phyloP scores from a whole-genome alignment of 2,888 invertebrate genomes.

The Acanthosoma haemorrhoidale region DNA sequence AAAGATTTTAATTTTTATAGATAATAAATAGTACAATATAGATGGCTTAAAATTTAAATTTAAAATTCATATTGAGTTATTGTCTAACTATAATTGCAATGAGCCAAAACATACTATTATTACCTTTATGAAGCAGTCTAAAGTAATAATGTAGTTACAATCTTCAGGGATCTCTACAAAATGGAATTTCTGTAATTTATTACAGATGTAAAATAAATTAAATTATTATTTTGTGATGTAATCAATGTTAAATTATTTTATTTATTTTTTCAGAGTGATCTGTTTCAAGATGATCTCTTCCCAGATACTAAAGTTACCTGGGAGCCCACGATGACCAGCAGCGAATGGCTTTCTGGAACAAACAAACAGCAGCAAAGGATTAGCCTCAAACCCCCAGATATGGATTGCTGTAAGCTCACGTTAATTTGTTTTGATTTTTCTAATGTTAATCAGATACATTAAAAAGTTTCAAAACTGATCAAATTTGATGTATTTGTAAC shows the following conservation, averaged over 20 bases:
- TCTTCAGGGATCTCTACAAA: too few species aligned
- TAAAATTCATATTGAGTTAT: too few species aligned
- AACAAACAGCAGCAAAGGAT: slow-evolving; percentile 58
- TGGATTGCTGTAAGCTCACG: slow-evolving; percentile 67
- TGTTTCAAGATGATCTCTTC: slow-evolving; percentile 96
- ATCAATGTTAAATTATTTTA: neutral
- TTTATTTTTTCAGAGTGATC: slow-evolving; percentile 63
- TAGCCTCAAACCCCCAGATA: slow-evolving; percentile 79
- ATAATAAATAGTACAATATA: too few species aligned
- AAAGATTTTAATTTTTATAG: too few species aligned
- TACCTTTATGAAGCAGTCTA: too few species aligned
- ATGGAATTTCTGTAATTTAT: neutral
- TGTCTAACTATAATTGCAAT: too few species aligned
- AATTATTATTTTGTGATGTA: neutral
- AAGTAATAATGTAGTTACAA: too few species aligned
- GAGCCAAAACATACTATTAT: too few species aligned
- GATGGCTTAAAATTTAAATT: too few species aligned
- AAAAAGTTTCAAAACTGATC: too few species aligned
- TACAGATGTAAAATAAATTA: neutral
- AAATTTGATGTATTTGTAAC: too few species aligned
- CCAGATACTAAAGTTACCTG: slow-evolving; percentile 86
- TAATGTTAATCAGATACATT: too few species aligned
- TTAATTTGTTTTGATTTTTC: neutral
- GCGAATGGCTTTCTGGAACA: slow-evolving; percentile 72
- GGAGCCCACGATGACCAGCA: slow-evolving; percentile 66